Evolutionary conservation across 1,140 invertebrate genomes (phyloP).

Genomic region (Pomacea maculata): DNA sequence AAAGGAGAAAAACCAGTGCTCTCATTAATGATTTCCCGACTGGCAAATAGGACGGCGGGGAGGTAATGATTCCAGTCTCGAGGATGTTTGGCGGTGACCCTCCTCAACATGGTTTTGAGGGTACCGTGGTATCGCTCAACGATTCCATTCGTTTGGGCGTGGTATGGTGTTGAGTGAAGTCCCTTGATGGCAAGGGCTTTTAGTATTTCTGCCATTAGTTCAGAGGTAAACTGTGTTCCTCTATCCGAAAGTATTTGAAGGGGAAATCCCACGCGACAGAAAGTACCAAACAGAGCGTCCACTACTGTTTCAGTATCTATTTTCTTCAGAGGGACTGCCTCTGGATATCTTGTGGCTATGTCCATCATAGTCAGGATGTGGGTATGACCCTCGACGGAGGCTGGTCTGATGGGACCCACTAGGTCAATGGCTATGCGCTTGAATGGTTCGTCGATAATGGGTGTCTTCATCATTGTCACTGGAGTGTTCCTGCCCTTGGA

Average conservation of each 20-base stretch:
- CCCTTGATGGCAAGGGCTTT: constrained; percentile 30
- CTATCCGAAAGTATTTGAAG: constrained; percentile 36
- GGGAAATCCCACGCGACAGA: constrained; percentile 63
- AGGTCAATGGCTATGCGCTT: constrained; percentile 39
- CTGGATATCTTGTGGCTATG: too few relatives aligned
- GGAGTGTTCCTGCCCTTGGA: constrained; percentile 15
- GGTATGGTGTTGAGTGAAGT: constrained; percentile 28
- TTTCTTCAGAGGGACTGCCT: too few relatives aligned
- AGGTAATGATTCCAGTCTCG: constrained; percentile 56
- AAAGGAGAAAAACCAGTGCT: constrained; percentile 25
- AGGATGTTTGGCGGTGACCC: constrained; percentile 38
- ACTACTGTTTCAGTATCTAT: too few relatives aligned
- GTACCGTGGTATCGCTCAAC: constrained; percentile 48
- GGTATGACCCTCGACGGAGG: constrained; percentile 28
- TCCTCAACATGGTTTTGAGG: constrained; percentile 43
- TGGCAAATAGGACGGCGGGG: constrained; percentile 19
- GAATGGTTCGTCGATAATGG: constrained; percentile 38
- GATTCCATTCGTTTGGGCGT: constrained; percentile 31
- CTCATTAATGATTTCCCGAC: constrained; percentile 24
- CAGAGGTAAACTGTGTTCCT: constrained; percentile 33
- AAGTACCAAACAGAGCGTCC: constrained; percentile 42
- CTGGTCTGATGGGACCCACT: constrained; percentile 30
- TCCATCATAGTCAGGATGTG: constrained; percentile 37
- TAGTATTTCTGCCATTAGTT: constrained; percentile 26
- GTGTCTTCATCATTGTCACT: too few relatives aligned